phyloP scores from a whole-genome alignment of 2,888 invertebrate genomes.

The Corythucha ciliata region DNA sequence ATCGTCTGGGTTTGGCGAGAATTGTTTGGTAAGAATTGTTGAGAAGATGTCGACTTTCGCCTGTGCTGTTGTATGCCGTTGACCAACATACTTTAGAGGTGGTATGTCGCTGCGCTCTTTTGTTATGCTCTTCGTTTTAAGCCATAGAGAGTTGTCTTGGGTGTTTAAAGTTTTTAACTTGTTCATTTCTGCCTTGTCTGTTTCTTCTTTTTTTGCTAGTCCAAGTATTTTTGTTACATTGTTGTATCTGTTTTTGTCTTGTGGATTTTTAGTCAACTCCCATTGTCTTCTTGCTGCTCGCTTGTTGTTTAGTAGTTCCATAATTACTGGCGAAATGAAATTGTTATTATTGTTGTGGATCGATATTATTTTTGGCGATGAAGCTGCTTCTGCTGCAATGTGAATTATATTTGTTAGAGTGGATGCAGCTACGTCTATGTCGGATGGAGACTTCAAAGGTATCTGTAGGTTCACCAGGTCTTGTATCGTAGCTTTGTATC shows the following conservation, averaged over 20 bases:
- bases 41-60: conserved; percentile 11
- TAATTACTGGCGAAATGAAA: conserved; percentile 2
- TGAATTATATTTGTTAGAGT: conserved; percentile 6
- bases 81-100: conserved; percentile 1
- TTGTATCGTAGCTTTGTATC: conserved; percentile 5
- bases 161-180: conserved; percentile 6
- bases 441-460: conserved; percentile 5
- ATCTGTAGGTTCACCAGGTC: conserved; percentile 11
- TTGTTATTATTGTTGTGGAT: conserved; percentile 1
- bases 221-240: conserved; percentile 2
- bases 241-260: conserved; percentile 14
- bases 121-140: neutral
- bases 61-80: conserved; percentile 9
- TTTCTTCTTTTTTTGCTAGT: conserved; percentile 8
- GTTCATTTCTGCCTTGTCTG: conserved; percentile 8
- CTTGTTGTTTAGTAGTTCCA: neutral
- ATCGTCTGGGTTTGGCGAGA: conserved; percentile 5
- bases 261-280: neutral
- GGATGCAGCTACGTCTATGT: conserved; percentile 2
- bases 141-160: neutral
- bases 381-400: conserved; percentile 7
- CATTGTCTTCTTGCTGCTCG: conserved; percentile 1
- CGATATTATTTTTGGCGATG: conserved; percentile 5
- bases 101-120: neutral
- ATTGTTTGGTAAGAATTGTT: conserved; percentile 5